Conservation (phyloP, 2,113 vertebrate genomes). For the Corynorhinus townsendii region DNA sequence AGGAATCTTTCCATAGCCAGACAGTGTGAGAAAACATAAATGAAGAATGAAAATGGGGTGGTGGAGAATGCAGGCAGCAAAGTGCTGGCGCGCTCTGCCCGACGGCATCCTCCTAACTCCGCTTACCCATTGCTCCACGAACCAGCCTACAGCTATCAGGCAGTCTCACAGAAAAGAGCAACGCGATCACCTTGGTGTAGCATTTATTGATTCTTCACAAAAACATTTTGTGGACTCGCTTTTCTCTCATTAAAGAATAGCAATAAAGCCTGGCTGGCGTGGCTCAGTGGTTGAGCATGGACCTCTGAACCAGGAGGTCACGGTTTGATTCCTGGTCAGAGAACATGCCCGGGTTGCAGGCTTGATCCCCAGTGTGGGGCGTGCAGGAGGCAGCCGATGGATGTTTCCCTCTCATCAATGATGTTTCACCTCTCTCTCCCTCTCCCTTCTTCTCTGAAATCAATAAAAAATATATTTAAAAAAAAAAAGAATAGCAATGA, state of each 20-base stretch:
- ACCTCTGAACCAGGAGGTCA: background rate
- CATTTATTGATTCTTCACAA: background rate
- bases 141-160: no score
- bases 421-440: background rate
- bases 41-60: background rate
- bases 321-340: background rate
- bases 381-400: background rate
- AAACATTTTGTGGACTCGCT: background rate
- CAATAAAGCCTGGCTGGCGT: background rate
- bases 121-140: background rate
- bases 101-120: rapidly evolving
- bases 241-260: background rate
- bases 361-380: background rate
- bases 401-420: background rate
- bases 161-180: background rate
- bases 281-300: background rate
- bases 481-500: background rate
- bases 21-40: background rate
- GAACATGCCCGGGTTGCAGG: background rate
- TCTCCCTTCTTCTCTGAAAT: background rate
- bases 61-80: background rate
- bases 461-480: no score
- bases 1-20: background rate
- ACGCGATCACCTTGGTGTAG: background rate
- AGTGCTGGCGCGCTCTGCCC: no score